Base-by-base conservation (phyloP, 2,113 vertebrate species). In the Etheostoma spectabile region DNA sequence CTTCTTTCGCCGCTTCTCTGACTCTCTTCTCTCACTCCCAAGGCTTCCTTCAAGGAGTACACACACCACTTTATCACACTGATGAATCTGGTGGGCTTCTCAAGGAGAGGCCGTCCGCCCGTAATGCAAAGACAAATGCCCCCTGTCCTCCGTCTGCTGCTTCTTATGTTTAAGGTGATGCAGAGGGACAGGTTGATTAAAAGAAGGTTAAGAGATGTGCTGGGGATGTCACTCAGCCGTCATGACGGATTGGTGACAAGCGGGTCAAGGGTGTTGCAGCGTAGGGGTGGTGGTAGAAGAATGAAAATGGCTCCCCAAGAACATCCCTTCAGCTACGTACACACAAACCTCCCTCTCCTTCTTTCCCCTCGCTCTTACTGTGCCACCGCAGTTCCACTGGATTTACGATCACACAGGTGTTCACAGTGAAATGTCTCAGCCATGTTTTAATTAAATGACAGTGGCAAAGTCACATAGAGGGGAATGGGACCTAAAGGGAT, bases 171-270 rank as follows among this genome's bases (percentile, higher is more conserved):
- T 93, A 89, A 91, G 91, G 88, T 92, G 87, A 95, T 93, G 90
- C 86, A 79, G 86, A 90, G 90, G 84, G 95, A 95, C 94, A 93
- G 92, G 92, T 93, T 94, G 94, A 95, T 96, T 95, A 95, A 94
- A 92, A 93, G 91, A 87, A 93, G 93, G 93, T 93, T 94, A 92
- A 91, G 91, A 88, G 92, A 93, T 93, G 91, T 35, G 62, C 81
- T 22, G 74, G 72, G 74, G 63, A 91, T 68, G 92, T 93, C 95
- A 91, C 80, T 94, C 93, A 92, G 86, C 85, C 79, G 13, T 53
- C 24, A 55, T 92, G 93, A 94, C 38, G 72, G 86, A 91, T 90
- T 27, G 82, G 80, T 92, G 91, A 93, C 88, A 84, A 84, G 81
- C 83, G 35, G 91, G 91, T 94, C 92, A 93, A 88, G 92, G 89